Evolutionary conservation across 1,140 invertebrate species (phyloP), one percentile per base, ranked within the genome.

Genomic region (Euura lappo): DNA sequence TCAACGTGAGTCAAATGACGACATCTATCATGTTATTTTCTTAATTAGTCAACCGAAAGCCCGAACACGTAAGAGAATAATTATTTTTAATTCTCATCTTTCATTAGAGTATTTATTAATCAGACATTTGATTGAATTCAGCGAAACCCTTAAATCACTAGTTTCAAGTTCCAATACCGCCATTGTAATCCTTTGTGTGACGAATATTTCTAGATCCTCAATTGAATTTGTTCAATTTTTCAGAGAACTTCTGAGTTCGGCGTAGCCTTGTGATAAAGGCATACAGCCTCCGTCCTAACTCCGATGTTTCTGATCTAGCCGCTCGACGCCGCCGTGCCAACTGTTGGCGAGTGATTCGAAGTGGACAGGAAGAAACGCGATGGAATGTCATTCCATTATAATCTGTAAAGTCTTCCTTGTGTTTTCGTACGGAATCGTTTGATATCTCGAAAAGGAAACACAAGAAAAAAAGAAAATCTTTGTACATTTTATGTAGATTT

Each of bases 1-100:
- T 89, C 88, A 68, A 90, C 89, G 90, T 91, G 84, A 89, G 87
- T 87, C 75, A 69, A 68, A 65, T 69, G n/a, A 46, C 28, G 65
- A 43, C 70, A 46, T 47, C 69, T 71, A 67, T 72, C 11, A 45
- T 47, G 47, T 71, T 60, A 13, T 45, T 68, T 8, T 67, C 42
- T 71, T 28, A 28, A 28, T 72, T 69, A 43, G 60, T 65, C 45
- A 65, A 67, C 65, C 51, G 28, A 28, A 28, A 28, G 28, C 28
- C 28, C 2, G 43, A 42, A 60, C 3, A 70, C 44, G n/a, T 13
- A 4, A 72, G 65, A 65, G 8, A 66, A 70, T 68, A 11, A 45
- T 60, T 68, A 45, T 60, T 60, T 60, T 60, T 60, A 28, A 28
- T 28, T 28, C 28, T 28, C 28, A 28, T 28, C 28, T 1, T 28